A percentile compares a stretch with the other conserved stretches of the same genome.
Conservation (phyloP, 2,797 vertebrate species). For the Myotis findleyi region DNA sequence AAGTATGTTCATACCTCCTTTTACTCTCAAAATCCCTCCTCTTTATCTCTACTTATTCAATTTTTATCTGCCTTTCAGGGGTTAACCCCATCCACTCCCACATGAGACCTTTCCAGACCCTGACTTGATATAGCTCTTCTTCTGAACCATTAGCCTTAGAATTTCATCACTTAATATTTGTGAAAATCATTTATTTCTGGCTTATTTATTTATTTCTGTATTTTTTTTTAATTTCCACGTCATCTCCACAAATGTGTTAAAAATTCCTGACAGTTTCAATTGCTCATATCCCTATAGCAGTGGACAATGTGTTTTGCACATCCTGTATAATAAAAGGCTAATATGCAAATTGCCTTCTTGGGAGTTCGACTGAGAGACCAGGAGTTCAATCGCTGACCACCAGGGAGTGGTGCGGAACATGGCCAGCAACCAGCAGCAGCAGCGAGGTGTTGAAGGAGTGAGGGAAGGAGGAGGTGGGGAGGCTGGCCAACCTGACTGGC, state of each 20-base stretch:
- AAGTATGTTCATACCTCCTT: not conserved
- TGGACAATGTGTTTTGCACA: not conserved
- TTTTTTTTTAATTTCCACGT: conserved; percentile 11
- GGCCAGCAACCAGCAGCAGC: no score
- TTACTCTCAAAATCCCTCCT: not conserved
- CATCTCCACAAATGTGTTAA: conserved; percentile 15
- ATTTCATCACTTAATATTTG: not conserved
- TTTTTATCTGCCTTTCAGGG: not conserved
- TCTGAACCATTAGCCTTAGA: not conserved
- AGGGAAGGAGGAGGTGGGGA: no score
- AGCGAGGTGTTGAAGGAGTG: no score
- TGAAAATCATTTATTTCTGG: conserved; percentile 41
- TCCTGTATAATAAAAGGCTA: no score
- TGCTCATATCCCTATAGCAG: not conserved
- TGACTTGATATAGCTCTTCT: not conserved
- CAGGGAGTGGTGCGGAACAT: no score
- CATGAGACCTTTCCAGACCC: not conserved
- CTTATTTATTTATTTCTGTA: not conserved
- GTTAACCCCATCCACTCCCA: not conserved
- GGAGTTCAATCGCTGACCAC: no score
- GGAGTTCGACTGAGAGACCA: no score
- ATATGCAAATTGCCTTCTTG: no score
- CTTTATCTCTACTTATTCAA: not conserved
- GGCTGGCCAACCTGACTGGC: no score
- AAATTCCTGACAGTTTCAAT: conserved; percentile 30